These are phyloP conservation scores for Pteromalus puparum DNA, from an alignment of 1,140 invertebrate species.

Conservation along the genomic window DNA sequence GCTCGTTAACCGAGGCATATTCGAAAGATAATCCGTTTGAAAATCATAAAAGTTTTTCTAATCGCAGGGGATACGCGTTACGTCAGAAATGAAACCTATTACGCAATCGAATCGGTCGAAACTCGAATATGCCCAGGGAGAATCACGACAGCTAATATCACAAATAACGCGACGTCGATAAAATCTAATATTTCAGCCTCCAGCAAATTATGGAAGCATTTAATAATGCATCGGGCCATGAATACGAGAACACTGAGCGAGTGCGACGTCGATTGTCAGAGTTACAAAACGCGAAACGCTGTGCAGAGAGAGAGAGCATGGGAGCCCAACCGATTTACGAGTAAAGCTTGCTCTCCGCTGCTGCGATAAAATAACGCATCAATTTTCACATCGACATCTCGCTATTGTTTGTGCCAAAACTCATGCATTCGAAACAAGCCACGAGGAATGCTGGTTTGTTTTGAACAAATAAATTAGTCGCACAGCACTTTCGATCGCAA, in stretches of 20 bases:
- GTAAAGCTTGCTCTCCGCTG: background rate
- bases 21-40: background rate
- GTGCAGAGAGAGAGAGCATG: background rate
- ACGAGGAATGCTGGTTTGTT: background rate
- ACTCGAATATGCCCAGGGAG: no score
- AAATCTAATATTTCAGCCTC: background rate
- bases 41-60: background rate
- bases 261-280: background rate
- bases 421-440: background rate
- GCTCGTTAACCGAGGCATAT: background rate
- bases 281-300: background rate
- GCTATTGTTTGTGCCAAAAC: background rate
- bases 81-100: background rate
- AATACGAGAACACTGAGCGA: background rate
- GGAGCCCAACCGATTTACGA: background rate
- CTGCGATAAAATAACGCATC: background rate
- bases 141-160: background rate
- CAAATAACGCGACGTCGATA: background rate
- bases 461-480: background rate
- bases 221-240: background rate
- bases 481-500: no score
- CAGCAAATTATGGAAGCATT: background rate
- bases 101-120: background rate
- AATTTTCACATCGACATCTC: background rate
- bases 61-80: no score